Base-by-base conservation (phyloP, 2,113 vertebrate genomes). In the Malurus elegans region DNA sequence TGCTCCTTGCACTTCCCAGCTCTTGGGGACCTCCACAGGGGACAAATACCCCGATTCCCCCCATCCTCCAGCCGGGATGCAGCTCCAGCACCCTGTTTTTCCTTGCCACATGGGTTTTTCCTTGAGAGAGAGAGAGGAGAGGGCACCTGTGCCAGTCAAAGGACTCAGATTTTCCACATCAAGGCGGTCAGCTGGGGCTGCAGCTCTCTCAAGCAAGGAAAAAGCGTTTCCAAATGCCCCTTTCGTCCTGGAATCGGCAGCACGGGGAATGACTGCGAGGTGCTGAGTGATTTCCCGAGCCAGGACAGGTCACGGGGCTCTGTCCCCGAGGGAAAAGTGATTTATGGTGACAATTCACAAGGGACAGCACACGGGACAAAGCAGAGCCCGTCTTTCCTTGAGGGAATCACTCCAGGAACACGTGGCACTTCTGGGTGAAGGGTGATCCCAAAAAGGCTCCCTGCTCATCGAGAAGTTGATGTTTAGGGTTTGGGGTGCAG, bases 151-250 rank as follows among this genome's bases (percentile, higher is more conserved):
- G 40, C 73, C 70, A 10, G 15, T 7, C 32, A 2, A 25, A 67
- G 74, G 31, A 73, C 56, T 82, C 90, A 61, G 26, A 82, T 92
- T 75, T 91, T 87, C 92, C 93, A 79, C 90, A n/a, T 23, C 5
- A 3, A 11, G 5, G 47, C 9, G 0, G 50, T 29, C 60, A 44
- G 74, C 73, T 0, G 18, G 8, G 38, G 42, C 71, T 31, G 32
- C 15, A 4, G 88, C 72, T 57, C 75, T 58, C 57, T 79, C 34
- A 10, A 14, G 76, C 83, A 40, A 34, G 67, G 73, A 56, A 38
- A 93, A 61, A 42, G 16, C 15, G 32, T 84, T 96, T 53, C 81
- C 76, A 79, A 79, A 0, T 3, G 28, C 32, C 65, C 4, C 36
- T 67, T 56, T 29, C 0, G 3, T 48, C 45, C 87, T 38, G 44